phyloP scores from a whole-genome alignment of 2,797 vertebrate species.

The Acipenser transmontanus region DNA sequence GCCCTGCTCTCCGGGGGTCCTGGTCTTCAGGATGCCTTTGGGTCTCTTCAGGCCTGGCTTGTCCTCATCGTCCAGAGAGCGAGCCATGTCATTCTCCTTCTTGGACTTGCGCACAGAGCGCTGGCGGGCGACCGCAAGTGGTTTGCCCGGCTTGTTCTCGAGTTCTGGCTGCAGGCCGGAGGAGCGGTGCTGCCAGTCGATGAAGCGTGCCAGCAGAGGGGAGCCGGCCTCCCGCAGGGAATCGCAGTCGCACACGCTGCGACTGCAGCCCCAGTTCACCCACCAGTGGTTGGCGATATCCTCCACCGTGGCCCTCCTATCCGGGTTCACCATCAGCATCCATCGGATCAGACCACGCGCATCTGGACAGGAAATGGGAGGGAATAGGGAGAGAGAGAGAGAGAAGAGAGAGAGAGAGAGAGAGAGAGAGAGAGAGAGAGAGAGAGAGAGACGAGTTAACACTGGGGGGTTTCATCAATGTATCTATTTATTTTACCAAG shows the following conservation, averaged over 20 bases:
- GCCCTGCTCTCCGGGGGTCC: slow-evolving; percentile 79
- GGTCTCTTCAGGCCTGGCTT: slow-evolving; percentile 84
- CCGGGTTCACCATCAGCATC: slow-evolving; percentile 98
- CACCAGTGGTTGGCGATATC: slow-evolving; percentile 98
- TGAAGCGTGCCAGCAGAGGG: slow-evolving; percentile 86
- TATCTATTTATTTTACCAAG: no score
- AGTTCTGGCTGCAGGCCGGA: slow-evolving; percentile 57
- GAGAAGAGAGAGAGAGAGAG: background rate
- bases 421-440: slow-evolving; percentile 1
- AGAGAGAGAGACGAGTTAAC: no score
- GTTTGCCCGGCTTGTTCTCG: slow-evolving; percentile 54
- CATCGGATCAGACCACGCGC: slow-evolving; percentile 94
- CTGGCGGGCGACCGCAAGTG: slow-evolving; percentile 66
- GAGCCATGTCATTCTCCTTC: slow-evolving; percentile 82
- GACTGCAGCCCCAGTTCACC: slow-evolving; percentile 99
- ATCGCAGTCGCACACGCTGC: slow-evolving; percentile 92
- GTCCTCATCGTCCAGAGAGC: slow-evolving; percentile 66
- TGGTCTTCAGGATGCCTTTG: slow-evolving; percentile 91
- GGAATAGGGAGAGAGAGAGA: no score
- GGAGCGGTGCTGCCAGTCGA: slow-evolving; percentile 94
- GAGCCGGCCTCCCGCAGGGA: slow-evolving; percentile 77
- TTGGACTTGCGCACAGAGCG: slow-evolving; percentile 89
- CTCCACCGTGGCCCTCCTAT: slow-evolving; percentile 89
- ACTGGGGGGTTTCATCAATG: no score
- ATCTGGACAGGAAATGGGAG: slow-evolving; percentile 50